Evolutionary conservation across 2,797 vertebrate species (phyloP).

Genomic region (Echiichthys vipera): DNA sequence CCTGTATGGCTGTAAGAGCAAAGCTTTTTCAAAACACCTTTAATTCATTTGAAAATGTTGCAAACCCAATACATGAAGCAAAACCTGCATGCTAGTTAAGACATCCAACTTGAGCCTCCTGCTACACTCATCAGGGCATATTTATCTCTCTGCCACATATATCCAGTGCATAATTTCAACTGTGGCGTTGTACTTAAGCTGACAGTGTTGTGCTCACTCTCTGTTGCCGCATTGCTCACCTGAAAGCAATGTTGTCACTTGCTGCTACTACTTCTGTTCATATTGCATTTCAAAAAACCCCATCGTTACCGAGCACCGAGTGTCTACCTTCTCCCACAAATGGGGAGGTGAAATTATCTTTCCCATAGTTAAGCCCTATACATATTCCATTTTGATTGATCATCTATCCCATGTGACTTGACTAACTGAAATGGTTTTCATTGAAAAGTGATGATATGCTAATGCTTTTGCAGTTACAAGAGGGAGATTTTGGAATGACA

Average conservation of each 20-base stretch:
- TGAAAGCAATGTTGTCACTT: slow-evolving; percentile 37
- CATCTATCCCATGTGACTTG: background rate
- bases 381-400: background rate
- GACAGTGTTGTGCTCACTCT: slow-evolving; percentile 44
- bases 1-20: too few species aligned
- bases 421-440: background rate
- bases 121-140: background rate
- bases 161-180: slow-evolving; percentile 27
- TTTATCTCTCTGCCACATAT: slow-evolving; percentile 13
- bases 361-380: background rate
- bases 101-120: slow-evolving; percentile 3
- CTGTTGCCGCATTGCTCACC: slow-evolving; percentile 33
- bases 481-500: background rate
- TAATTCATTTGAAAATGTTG: background rate
- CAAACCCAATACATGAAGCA: background rate
- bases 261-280: slow-evolving; percentile 17
- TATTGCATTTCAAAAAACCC: slow-evolving; percentile 26
- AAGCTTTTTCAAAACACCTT: too few species aligned
- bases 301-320: background rate
- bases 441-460: background rate
- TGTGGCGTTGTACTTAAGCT: slow-evolving; percentile 31
- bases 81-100: background rate
- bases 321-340: too few species aligned
- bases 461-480: background rate
- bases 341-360: background rate